Evolutionary conservation across 2,888 invertebrate species (phyloP).

Genomic region (Exephanes ischioxanthus): DNA sequence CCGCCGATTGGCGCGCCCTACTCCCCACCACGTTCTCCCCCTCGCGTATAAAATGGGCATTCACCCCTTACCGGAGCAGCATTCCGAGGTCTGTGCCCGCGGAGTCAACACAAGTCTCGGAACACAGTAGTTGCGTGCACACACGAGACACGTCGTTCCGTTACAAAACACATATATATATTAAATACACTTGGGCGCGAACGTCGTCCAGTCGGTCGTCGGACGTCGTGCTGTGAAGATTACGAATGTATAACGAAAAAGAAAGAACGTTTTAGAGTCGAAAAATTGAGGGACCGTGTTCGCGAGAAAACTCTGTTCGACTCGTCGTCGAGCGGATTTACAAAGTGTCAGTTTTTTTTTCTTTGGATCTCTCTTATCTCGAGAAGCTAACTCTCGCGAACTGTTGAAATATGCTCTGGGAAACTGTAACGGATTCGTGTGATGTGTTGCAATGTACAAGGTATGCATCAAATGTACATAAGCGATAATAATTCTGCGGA

Average conservation of each 20-base stretch:
- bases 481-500: neutral
- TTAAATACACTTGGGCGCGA: neutral
- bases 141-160: conserved; percentile 33
- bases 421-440: conserved; percentile 82
- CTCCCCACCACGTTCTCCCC: conserved; percentile 69
- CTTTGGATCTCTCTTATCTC: neutral
- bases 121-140: conserved; percentile 23
- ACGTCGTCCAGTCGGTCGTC: conserved; percentile 27
- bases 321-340: conserved; percentile 37
- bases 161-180: conserved; percentile 6
- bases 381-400: conserved; percentile 34
- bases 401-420: conserved; percentile 80
- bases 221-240: conserved; percentile 14
- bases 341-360: conserved; percentile 34
- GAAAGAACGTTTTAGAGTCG: neutral
- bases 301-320: neutral
- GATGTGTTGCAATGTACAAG: conserved; percentile 85
- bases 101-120: conserved; percentile 50
- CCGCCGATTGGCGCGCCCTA: conserved; percentile 74
- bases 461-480: conserved; percentile 76
- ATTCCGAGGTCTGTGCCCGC: conserved; percentile 67
- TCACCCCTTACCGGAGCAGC: conserved; percentile 67
- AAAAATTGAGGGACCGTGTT: neutral
- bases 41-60: conserved; percentile 67
- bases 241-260: neutral